These are phyloP conservation scores for Onychostoma macrolepis DNA, from an alignment of 2,113 vertebrate genomes.

Conservation along the genomic window DNA sequence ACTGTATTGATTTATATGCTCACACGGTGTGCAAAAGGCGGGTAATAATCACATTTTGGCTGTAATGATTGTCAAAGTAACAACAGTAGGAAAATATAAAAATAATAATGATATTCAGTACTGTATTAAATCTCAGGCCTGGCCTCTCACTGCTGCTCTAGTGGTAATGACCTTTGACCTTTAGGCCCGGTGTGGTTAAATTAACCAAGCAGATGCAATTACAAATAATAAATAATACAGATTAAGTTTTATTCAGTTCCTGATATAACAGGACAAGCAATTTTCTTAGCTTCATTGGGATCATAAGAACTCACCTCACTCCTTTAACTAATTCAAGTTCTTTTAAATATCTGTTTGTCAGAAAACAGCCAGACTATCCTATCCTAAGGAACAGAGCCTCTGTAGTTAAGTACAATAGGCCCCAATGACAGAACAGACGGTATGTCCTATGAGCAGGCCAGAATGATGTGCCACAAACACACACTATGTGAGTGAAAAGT, in stretches of 20 bases:
- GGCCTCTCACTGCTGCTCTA: constrained; percentile 1
- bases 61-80: constrained; percentile 79
- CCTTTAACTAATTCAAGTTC: background rate
- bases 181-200: background rate
- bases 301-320: background rate
- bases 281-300: background rate
- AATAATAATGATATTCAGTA: constrained; percentile 18
- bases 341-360: background rate
- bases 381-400: background rate
- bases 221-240: background rate
- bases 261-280: background rate
- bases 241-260: background rate
- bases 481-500: constrained; percentile 15
- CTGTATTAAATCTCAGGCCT: constrained; percentile 12
- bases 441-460: background rate
- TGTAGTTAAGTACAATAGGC: background rate
- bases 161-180: constrained; percentile 22
- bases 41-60: constrained; percentile 53
- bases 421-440: background rate
- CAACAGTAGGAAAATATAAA: constrained; percentile 54
- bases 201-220: background rate
- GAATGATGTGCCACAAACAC: constrained; percentile 22
- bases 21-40: constrained; percentile 66
- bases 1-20: constrained; percentile 60
- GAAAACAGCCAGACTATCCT: background rate